Percentiles rank a stretch among this genome's conserved stretches.
These are phyloP conservation scores for Hippocampus abdominalis DNA, from an alignment of 2,113 vertebrate genomes.

Conservation along the genomic window DNA sequence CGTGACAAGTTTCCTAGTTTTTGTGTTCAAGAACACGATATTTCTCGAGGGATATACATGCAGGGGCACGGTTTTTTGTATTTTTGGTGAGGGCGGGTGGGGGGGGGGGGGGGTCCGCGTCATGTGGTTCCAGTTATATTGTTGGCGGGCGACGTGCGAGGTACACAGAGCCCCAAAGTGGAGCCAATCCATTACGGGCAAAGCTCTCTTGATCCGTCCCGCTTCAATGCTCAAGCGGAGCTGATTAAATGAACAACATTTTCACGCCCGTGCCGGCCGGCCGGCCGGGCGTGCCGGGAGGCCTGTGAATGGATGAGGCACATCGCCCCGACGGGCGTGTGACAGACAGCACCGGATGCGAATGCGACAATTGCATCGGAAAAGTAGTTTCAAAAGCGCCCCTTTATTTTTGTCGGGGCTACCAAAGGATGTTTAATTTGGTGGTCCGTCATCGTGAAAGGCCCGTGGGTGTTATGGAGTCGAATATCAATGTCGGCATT, in stretches of 20 bases:
- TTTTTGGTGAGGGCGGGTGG: background rate
- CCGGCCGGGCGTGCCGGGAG: conserved; percentile 2
- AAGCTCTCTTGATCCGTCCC: conserved; percentile 65
- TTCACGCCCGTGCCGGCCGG: conserved; percentile 47
- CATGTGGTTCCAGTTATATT: conserved; percentile 67
- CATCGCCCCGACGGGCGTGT: conserved; percentile 10
- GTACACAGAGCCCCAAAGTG: conserved; percentile 54
- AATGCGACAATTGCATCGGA: too few species aligned
- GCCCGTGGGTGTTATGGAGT: too few species aligned
- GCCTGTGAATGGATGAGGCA: conserved; percentile 59
- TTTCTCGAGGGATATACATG: too few species aligned
- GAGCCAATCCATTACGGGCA: conserved; percentile 69
- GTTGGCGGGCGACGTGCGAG: conserved; percentile 52
- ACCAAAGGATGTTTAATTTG: too few species aligned
- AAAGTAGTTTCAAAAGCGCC: too few species aligned
- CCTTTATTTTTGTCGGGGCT: too few species aligned
- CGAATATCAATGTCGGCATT: too few species aligned
- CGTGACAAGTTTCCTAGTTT: too few species aligned
- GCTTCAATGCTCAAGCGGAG: conserved; percentile 64
- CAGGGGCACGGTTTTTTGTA: background rate
- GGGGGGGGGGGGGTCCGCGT: conserved; percentile 13
- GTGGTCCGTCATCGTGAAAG: too few species aligned
- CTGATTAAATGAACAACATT: conserved; percentile 72
- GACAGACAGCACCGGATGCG: too few species aligned
- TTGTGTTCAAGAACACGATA: too few species aligned